Evolutionary conservation across 2,797 vertebrate species (phyloP).

Genomic region (Hippopotamyrus pictus): DNA sequence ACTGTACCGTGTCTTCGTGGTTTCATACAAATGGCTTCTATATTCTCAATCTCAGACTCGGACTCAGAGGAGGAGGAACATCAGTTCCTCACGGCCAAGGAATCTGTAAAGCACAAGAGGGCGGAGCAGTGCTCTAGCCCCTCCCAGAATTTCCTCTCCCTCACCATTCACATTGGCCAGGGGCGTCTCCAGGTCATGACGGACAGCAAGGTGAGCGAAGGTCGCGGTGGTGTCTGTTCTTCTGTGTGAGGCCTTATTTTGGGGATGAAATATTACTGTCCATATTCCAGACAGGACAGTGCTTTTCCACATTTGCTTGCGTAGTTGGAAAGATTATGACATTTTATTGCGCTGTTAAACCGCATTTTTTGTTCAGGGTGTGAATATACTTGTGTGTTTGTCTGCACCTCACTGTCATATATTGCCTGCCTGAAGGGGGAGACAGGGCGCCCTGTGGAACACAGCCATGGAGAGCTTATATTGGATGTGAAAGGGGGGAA

Average conservation of each 20-base stretch:
- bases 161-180: constrained; percentile 70
- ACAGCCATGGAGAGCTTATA: constrained; percentile 75
- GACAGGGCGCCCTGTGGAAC: constrained; percentile 55
- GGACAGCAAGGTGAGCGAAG: constrained; percentile 74
- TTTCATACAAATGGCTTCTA: background rate
- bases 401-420: background rate
- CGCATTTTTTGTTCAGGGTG: background rate
- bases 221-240: background rate
- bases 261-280: background rate
- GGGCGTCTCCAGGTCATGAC: constrained; percentile 77
- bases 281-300: background rate
- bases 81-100: constrained; percentile 63
- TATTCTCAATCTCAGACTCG: constrained; percentile 61
- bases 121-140: constrained; percentile 50
- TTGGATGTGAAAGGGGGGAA: constrained; percentile 78
- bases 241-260: background rate
- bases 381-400: background rate
- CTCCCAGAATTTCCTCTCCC: constrained; percentile 68
- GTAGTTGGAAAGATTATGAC: background rate
- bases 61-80: constrained; percentile 85
- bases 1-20: background rate
- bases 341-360: background rate
- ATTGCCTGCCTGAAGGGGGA: constrained; percentile 44
- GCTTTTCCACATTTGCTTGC: background rate
- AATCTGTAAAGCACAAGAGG: constrained; percentile 46